These are phyloP conservation scores for Heteronetta atricapilla DNA, from an alignment of 2,113 vertebrate species.

Conservation along the genomic window DNA sequence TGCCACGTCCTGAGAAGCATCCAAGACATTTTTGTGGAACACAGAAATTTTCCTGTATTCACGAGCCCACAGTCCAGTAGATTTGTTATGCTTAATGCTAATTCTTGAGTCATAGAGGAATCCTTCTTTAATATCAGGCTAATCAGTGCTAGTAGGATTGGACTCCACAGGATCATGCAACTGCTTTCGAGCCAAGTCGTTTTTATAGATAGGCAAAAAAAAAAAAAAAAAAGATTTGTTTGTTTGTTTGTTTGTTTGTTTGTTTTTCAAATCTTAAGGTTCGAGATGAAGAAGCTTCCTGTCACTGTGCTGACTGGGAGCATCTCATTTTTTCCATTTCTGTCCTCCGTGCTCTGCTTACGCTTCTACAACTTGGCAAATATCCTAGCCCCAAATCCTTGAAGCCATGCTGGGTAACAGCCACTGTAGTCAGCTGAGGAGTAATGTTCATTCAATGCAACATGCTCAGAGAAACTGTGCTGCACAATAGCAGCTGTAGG, in stretches of 20 bases:
- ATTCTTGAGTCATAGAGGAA: neutral
- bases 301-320: neutral
- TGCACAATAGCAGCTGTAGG: neutral
- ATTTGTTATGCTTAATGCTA: neutral
- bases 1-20: neutral
- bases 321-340: neutral
- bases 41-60: neutral
- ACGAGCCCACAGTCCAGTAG: neutral
- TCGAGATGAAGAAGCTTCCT: neutral
- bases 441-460: neutral
- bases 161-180: neutral
- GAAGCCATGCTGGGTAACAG: neutral
- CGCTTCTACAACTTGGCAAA: neutral
- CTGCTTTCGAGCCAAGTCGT: neutral
- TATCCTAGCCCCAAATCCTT: neutral
- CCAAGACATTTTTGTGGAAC: neutral
- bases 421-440: neutral
- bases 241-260: too few relatives aligned
- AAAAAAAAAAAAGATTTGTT: too few relatives aligned
- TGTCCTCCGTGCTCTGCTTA: rapidly evolving
- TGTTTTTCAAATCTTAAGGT: neutral
- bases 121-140: neutral
- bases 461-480: neutral
- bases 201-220: too few relatives aligned
- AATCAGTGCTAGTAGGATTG: neutral